Conservation (phyloP, 2,888 invertebrate genomes). For the Hypsopygia costalis region DNA sequence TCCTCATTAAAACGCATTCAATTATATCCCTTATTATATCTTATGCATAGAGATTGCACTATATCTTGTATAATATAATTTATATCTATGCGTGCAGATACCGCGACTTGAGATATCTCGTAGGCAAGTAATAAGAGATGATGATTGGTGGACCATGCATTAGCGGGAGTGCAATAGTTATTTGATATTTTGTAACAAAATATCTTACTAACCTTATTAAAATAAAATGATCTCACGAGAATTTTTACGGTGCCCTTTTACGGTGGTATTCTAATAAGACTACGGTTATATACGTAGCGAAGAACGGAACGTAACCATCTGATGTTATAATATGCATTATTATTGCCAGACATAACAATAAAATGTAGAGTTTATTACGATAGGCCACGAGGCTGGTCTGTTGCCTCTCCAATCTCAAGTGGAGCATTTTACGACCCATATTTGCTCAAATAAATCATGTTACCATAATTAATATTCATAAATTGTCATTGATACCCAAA, state of each 20-base stretch:
- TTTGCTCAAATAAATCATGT: slow-evolving; percentile 54
- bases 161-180: slow-evolving; percentile 69
- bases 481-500: slow-evolving; percentile 3
- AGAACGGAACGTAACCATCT: slow-evolving; percentile 24
- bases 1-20: slow-evolving; percentile 1
- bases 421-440: slow-evolving; percentile 47
- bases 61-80: not conserved
- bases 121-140: slow-evolving; percentile 51
- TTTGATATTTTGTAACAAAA: slow-evolving; percentile 58
- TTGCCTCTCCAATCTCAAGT: slow-evolving; percentile 49
- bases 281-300: slow-evolving; percentile 14
- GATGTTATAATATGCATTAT: slow-evolving; percentile 45
- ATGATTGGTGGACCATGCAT: slow-evolving; percentile 60
- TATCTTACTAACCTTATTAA: slow-evolving; percentile 33
- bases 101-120: slow-evolving; percentile 3
- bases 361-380: slow-evolving; percentile 55
- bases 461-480: slow-evolving; percentile 21
- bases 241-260: not conserved
- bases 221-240: slow-evolving; percentile 10
- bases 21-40: slow-evolving; percentile 1
- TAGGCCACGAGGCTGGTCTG: slow-evolving; percentile 40
- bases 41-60: not conserved
- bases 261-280: slow-evolving; percentile 3
- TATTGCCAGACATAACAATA: slow-evolving; percentile 51
- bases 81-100: not conserved